Evolutionary conservation across 2,888 invertebrate genomes (phyloP).

Genomic region (Drosophila barbarae): DNA sequence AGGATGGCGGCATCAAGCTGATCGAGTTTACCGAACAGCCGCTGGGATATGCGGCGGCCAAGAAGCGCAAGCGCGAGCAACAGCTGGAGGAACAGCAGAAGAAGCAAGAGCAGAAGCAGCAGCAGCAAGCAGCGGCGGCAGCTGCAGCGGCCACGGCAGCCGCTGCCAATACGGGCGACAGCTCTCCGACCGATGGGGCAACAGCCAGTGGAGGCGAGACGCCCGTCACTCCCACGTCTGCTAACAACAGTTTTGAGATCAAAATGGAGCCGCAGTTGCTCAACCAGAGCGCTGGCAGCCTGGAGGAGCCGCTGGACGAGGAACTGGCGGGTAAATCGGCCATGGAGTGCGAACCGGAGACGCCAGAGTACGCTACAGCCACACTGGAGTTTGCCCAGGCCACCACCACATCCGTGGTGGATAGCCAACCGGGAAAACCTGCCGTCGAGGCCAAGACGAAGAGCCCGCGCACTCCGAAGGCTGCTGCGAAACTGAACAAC

Average conservation of each 20-base stretch:
- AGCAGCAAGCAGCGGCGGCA: constrained; percentile 77
- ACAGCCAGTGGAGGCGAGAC: constrained; percentile 54
- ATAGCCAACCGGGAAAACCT: constrained; percentile 22
- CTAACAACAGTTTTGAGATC: constrained; percentile 71
- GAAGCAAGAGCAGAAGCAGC: constrained; percentile 81
- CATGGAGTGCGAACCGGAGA: constrained; percentile 70
- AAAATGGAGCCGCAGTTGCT: constrained; percentile 65
- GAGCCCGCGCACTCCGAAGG: constrained; percentile 42
- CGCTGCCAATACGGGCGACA: constrained; percentile 50
- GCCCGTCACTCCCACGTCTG: constrained; percentile 76
- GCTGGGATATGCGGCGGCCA: constrained; percentile 89
- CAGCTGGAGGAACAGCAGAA: constrained; percentile 85
- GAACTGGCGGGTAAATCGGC: constrained; percentile 65
- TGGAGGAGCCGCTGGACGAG: constrained; percentile 62
- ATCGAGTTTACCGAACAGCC: constrained; percentile 97
- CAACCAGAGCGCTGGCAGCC: constrained; percentile 57
- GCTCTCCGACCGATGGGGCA: constrained; percentile 56
- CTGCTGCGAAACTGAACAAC: constrained; percentile 54
- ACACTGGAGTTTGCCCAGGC: constrained; percentile 84
- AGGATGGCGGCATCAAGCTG: constrained; percentile 95
- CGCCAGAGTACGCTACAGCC: constrained; percentile 90
- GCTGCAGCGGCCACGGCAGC: constrained; percentile 69
- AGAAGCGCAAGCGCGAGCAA: constrained; percentile 91
- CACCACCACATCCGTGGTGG: constrained; percentile 29
- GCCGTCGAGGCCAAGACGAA: constrained; percentile 32